Base-by-base conservation (phyloP, 1,140 invertebrate genomes). In the Leptopilina clavipes region DNA sequence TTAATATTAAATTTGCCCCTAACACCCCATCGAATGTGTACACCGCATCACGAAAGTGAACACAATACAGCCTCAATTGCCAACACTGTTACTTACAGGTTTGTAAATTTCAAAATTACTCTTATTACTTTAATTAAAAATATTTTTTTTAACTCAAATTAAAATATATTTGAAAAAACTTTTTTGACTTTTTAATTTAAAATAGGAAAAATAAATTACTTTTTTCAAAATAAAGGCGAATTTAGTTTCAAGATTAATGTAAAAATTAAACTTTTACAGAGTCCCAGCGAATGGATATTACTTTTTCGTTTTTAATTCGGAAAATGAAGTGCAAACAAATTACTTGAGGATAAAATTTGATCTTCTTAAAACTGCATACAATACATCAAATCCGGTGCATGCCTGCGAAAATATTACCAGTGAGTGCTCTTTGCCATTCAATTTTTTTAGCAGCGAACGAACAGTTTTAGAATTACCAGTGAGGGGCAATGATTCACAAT, bases 221-320 rank as follows among this genome's bases (percentile, higher is more conserved):
- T n/a, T n/a, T n/a, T n/a, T n/a, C n/a, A n/a, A n/a, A n/a, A n/a
- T n/a, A n/a, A n/a, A n/a, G n/a, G n/a, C n/a, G n/a, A n/a, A n/a
- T n/a, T n/a, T n/a, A n/a, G n/a, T n/a, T n/a, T n/a, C n/a, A n/a
- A n/a, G n/a, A n/a, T n/a, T n/a, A n/a, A 45, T 70, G 8, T 5
- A 44, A 44, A 22, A 40, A 40, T 40, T 40, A 5, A 7, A 31
- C 80, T 78, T 70, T 80, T 76, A 19, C 81, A 93, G 92, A 76
- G 93, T 95, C 0, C 94, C 94, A 48, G 90, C 91, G 1, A 94
- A 95, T 80, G 95, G 94, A 19, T 95, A 95, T 84, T 96, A 96
- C 79, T 96, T 96, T 88, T 96, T 96, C 86, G 94, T 96, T 0
- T 95, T 95, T 90, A 95, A 94, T 83, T 95, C 94, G 14, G 95